Evolutionary conservation across 2,888 invertebrate species (phyloP), one percentile per base, ranked within the genome.

Genomic region (Xanthorhoe spadicearia): DNA sequence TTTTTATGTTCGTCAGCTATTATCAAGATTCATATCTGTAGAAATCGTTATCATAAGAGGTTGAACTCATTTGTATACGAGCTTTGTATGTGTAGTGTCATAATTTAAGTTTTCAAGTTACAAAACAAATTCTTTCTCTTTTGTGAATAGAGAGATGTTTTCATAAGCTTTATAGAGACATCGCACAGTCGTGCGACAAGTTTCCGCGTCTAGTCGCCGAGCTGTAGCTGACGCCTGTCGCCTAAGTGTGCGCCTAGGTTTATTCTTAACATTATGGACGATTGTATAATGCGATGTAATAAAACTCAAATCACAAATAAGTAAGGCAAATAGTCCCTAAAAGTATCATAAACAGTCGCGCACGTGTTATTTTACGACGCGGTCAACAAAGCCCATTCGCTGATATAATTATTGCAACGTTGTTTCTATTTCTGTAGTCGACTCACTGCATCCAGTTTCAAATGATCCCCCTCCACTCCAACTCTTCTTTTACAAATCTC

Each of bases 391-490:
- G 88, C 83, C 79, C 82, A 80, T 87, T 84, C 83, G 88, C 86
- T 90, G 90, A 90, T 91, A 90, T 90, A 90, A 91, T 91, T 90
- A 90, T 88, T 91, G 89, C 90, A 87, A 84, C 77, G 88, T 83
- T 82, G 82, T 83, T 80, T 88, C 90, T 92, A 92, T 92, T 90
- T 88, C 80, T 79, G 91, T 87, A 80, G 77, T 66, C 86, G 86
- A 88, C 81, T 89, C 88, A 86, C 81, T 76, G 75, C 77, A 71
- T 74, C 72, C 64, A 86, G 74, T 71, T 32, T 83, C 83, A 75
- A 64, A 64, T 74, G 89, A 83, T 43, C 85, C 74, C 72, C 74
- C 69, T 69, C 64, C 73, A 71, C 69, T 64, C 63, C 69, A 67
- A 68, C 72, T 70, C 71, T 76, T 76, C 77, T 82, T 82, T 79